Evolutionary conservation across 2,888 invertebrate species (phyloP), one percentile per base, ranked within the genome.

Genomic region (Hetaerina titia): DNA sequence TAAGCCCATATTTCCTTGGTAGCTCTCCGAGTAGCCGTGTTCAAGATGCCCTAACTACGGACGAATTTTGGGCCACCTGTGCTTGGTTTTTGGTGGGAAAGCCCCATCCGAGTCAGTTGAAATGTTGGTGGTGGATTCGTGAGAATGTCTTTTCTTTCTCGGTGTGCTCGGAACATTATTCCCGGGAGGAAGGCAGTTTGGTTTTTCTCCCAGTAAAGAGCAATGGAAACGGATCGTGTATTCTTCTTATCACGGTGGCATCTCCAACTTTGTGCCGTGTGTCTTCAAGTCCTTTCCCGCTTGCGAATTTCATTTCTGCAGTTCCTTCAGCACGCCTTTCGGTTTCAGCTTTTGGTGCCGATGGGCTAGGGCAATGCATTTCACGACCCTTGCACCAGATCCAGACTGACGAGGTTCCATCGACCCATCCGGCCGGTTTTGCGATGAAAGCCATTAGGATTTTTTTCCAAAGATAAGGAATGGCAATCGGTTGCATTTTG

Each of bases 341-440:
- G 63, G 17, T n/a, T 69, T 69, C 69, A n/a, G 7, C 69, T 69
- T n/a, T 22, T n/a, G 69, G 69, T n/a, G 69, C 69, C 69, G n/a
- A 7, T 2, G 5, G 22, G 19, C n/a, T n/a, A n/a, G 69, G n/a
- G 69, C 22, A 69, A 69, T 69, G 69, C 17, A 22, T n/a, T 22
- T 69, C 69, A 69, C 69, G 22, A n/a, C 8, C 13, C n/a, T 7
- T 69, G 19, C 69, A 22, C 69, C 69, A 69, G 22, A 69, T 13
- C 69, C 69, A 69, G 69, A 69, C n/a, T 69, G 69, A 69, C 22
- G 69, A 69, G 69, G 69, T 69, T 69, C 69, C n/a, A 69, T 22
- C 69, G 22, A 69, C 22, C 17, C n/a, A 19, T 7, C 13, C 5
- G 17, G 19, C 69, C 4, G 69, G 4, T 69, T 69, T 69, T 69